Conservation (phyloP, 2,113 vertebrate genomes). For the Pelodiscus sinensis region DNA sequence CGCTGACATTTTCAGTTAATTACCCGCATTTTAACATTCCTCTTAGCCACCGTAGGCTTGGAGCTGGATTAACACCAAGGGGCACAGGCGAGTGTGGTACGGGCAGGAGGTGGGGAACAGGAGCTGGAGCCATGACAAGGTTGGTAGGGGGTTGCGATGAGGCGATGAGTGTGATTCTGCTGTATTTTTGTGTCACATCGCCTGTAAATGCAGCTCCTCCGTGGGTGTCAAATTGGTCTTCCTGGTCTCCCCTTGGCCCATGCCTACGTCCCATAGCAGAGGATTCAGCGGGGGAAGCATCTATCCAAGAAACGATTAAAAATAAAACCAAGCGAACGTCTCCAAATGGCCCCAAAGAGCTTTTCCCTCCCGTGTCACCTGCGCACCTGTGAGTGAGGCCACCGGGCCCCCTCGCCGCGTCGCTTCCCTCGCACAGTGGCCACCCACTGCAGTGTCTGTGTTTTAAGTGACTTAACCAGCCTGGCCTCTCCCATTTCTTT, state of each 20-base stretch:
- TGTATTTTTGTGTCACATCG: background rate
- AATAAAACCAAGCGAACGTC: background rate
- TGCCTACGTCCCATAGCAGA: background rate
- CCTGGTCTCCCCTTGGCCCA: background rate
- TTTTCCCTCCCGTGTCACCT: background rate
- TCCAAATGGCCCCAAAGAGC: background rate
- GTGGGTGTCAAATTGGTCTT: background rate
- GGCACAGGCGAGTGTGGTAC: background rate
- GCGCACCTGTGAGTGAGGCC: too few relatives aligned
- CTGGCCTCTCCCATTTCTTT: background rate
- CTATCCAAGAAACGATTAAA: background rate
- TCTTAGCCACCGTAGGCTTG: background rate
- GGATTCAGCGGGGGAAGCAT: background rate
- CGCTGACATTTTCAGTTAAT: too few relatives aligned
- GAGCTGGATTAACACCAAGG: background rate
- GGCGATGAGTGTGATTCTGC: background rate
- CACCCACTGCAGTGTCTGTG: background rate
- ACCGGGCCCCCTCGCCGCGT: rapidly evolving
- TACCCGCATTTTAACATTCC: too few relatives aligned
- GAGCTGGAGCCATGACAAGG: background rate
- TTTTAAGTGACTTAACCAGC: background rate
- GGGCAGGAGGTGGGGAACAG: background rate
- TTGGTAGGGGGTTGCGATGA: background rate
- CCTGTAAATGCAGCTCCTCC: background rate
- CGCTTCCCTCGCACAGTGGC: background rate